Percentiles rank a stretch among this genome's conserved stretches.
These are phyloP conservation scores for Cylas formicarius DNA, from an alignment of 1,140 invertebrate species.

Conservation along the genomic window DNA sequence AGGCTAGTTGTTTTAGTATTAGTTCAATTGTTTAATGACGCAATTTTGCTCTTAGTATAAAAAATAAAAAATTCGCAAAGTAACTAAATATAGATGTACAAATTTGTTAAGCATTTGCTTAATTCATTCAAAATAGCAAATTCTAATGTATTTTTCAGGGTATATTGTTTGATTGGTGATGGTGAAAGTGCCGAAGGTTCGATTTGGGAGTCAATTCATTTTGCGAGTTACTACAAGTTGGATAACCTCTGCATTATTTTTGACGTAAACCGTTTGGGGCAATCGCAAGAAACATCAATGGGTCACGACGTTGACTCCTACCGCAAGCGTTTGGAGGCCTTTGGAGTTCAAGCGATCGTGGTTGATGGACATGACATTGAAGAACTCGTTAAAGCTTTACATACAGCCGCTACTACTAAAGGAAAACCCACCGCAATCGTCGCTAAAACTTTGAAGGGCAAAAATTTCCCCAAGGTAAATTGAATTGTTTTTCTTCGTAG, in stretches of 20 bases:
- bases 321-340: constrained; percentile 78
- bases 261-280: constrained; percentile 95
- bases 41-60: no score
- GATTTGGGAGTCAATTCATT: constrained; percentile 96
- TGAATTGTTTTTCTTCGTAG: background rate
- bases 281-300: constrained; percentile 89
- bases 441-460: constrained; percentile 95
- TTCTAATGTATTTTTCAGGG: constrained; percentile 54
- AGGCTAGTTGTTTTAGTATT: no score
- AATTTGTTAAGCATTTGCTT: no score
- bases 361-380: constrained; percentile 96
- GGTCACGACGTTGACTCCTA: constrained; percentile 91
- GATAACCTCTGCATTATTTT: constrained; percentile 97
- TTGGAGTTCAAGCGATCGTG: constrained; percentile 87
- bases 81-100: no score
- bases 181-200: constrained; percentile 98
- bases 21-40: no score
- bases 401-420: constrained; percentile 67
- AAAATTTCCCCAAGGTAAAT: constrained; percentile 60
- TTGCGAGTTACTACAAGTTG: constrained; percentile 89
- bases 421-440: constrained; percentile 88
- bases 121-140: no score
- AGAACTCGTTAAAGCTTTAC: constrained; percentile 80
- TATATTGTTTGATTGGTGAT: constrained; percentile 94
- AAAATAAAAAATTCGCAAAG: no score